phyloP scores from a whole-genome alignment of 2,888 invertebrate species.

The Odontomyia ornata region DNA sequence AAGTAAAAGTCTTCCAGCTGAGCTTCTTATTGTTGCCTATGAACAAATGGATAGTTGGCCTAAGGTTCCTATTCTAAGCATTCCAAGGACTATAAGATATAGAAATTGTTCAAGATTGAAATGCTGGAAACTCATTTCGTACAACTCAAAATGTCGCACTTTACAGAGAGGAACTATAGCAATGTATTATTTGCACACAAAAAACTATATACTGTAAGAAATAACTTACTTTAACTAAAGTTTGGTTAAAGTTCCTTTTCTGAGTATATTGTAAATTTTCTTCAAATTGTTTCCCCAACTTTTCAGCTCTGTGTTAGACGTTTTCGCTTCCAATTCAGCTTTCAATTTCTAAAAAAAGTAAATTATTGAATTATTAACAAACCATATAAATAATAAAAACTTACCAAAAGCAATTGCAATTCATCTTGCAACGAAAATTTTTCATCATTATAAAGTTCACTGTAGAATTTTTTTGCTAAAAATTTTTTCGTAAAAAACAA shows the following conservation, averaged over 20 bases:
- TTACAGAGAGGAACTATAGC: too few relatives aligned
- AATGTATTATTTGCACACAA: too few relatives aligned
- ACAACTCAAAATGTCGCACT: too few relatives aligned
- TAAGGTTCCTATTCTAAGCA: too few relatives aligned
- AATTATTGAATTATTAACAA: background rate
- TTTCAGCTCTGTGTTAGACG: background rate
- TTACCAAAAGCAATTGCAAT: conserved; percentile 8
- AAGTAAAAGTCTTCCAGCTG: too few relatives aligned
- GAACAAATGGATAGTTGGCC: too few relatives aligned
- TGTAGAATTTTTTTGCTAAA: conserved; percentile 2
- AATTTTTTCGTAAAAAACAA: conserved; percentile 45
- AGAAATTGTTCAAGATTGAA: too few relatives aligned
- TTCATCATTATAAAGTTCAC: conserved; percentile 14
- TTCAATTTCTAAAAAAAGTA: conserved; percentile 17
- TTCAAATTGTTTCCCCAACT: background rate
- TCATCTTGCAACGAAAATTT: background rate
- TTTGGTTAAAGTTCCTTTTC: conserved; percentile 16
- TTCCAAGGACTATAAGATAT: too few relatives aligned
- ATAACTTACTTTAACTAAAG: background rate
- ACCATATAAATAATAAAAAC: background rate
- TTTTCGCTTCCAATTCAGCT: conserved; percentile 29
- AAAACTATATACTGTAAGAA: too few relatives aligned
- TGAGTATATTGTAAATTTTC: conserved; percentile 25
- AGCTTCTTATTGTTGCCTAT: too few relatives aligned
- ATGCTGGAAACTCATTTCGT: too few relatives aligned